Evolutionary conservation across 2,113 vertebrate genomes (phyloP), one percentile per base, ranked within the genome.

Genomic region (Origma solitaria): DNA sequence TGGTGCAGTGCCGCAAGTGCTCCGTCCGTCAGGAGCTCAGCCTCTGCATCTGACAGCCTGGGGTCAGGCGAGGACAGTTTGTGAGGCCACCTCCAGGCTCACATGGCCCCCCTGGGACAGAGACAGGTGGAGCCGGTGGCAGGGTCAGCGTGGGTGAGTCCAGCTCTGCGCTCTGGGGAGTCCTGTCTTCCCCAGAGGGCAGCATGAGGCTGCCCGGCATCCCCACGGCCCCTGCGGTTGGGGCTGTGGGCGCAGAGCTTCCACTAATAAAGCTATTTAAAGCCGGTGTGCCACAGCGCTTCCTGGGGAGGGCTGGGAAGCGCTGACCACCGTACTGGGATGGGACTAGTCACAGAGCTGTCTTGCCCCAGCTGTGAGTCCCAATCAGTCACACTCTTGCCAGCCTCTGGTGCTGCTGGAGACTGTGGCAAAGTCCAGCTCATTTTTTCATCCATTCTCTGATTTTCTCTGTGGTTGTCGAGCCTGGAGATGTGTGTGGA

Each of bases 1-100:
- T 99, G 30, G 99, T 99, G 68, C 99, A 99, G 95, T 99, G 99
- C 95, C 99, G 99, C 94, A 99, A 99, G 94, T 99, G 99, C 95
- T 97, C 98, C 6, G 98, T 99, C 78, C 98, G 97, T n/a, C 99
- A 99, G 92, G 98, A 99, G 89, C 98, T 99, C 83, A 99, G 98
- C 91, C 98, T 99, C 84, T 99, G 99, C 69, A 88, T 99, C 96
- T 99, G 98, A 98, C 3, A 2, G 65, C 61, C 56, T 10, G 22
- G 9, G 47, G 27, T 24, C 9, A 9, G 25, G 44, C 3, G 1
- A 87, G 90, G 75, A 94, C 86, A 45, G 64, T 85, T 21, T 38
- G 35, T 13, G 62, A 79, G 22, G 20, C n/a, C 31, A 18, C 24
- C 23, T 65, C 61, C 60, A 31, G n/a, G 80, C 72, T 88, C 60